Evolutionary conservation across 1,140 invertebrate genomes (phyloP), one percentile per base, ranked within the genome.

Genomic region (Tigriopus japonicus): DNA sequence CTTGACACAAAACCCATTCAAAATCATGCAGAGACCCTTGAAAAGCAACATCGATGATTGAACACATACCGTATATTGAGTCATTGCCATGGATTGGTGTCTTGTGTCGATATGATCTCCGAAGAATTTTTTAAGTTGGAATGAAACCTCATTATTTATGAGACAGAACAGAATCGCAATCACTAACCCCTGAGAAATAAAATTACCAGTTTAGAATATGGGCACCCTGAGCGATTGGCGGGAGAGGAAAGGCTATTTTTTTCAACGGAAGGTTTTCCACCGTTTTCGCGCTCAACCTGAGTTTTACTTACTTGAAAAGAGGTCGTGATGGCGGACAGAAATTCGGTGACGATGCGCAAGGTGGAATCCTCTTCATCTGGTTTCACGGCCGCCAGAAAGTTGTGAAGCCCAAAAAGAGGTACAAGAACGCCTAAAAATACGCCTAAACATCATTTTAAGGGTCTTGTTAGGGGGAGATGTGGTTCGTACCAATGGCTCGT

Each of bases 31-130:
- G 9, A 35, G 3, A 9, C 28, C 28, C 3, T 35, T 9, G 9
- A 35, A 5, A 35, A 35, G 28, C 3, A 9, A n/a, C n/a, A n/a
- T n/a, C n/a, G n/a, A n/a, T n/a, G n/a, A n/a, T n/a, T n/a, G n/a
- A n/a, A 35, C 3, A 35, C 3, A 9, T 49, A 58, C 55, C 40
- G 55, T 58, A 42, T 58, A 58, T 58, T 58, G 55, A 17, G 55
- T 58, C 55, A 58, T 58, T 7, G 55, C 55, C 40, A 58, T 58
- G n/a, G 55, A 58, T 42, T 42, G 7, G 41, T 40, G 55, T 17
- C 40, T 41, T 1, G 24, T 28, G 7, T 41, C 12, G 40, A 42
- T 17, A 13, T 40, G 55, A 42, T 58, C 24, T 3, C 55, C 55
- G 35, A 23, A 58, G 28, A 58, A 58, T 23, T 58, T 58, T 23